Conservation (phyloP, 1,140 invertebrate species). For the Cydia pomonella region DNA sequence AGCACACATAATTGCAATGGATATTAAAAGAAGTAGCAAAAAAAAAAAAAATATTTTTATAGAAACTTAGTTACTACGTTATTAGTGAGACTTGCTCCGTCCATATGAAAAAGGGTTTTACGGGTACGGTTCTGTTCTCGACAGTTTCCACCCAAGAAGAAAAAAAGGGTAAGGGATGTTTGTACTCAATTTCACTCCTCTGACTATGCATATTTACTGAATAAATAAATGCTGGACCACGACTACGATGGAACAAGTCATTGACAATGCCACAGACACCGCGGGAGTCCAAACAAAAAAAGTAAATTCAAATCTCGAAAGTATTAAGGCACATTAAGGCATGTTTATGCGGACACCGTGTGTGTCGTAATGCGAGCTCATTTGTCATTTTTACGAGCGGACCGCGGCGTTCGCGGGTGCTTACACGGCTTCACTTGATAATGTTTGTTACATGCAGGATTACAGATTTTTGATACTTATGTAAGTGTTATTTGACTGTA, state of each 20-base stretch:
- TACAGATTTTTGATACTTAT: conserved; percentile 15
- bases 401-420: background rate
- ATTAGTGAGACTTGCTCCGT: too few relatives aligned
- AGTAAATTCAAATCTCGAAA: conserved; percentile 15
- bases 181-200: too few relatives aligned
- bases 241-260: background rate
- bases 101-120: too few relatives aligned
- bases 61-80: too few relatives aligned
- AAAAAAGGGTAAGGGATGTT: too few relatives aligned
- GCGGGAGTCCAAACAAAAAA: background rate
- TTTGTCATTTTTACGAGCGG: conserved; percentile 43
- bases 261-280: background rate
- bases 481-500: too few relatives aligned
- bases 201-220: too few relatives aligned
- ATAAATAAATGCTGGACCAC: background rate
- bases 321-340: conserved; percentile 34
- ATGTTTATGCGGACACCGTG: conserved; percentile 35
- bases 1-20: background rate
- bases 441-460: conserved; percentile 23
- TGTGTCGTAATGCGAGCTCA: conserved; percentile 40
- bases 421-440: conserved; percentile 25
- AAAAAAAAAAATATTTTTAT: too few relatives aligned
- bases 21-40: too few relatives aligned
- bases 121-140: too few relatives aligned
- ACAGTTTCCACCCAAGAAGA: too few relatives aligned